Evolutionary conservation across 2,888 invertebrate species (phyloP).

Genomic region (Autographa pulchrina): DNA sequence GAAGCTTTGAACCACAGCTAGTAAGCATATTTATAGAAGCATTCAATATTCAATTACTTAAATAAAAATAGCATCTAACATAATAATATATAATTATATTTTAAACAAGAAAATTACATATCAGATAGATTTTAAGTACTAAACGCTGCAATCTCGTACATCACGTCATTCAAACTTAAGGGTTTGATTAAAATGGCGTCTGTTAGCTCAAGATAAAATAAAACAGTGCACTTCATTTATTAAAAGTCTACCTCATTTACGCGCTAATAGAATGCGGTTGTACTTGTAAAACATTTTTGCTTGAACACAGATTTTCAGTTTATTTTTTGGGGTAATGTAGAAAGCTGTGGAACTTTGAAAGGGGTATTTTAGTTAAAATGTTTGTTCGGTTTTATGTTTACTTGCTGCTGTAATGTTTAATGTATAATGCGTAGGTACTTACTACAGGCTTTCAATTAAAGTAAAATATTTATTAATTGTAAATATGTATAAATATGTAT

Average conservation of each 20-base stretch:
- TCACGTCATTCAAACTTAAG: constrained; percentile 31
- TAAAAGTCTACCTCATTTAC: constrained; percentile 41
- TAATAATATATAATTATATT: not conserved
- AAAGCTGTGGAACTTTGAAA: not conserved
- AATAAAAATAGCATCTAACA: no score
- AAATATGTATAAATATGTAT: not conserved
- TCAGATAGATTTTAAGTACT: constrained; percentile 9
- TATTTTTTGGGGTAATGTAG: not conserved
- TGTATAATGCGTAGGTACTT: not conserved
- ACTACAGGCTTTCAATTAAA: not conserved
- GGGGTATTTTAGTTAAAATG: not conserved
- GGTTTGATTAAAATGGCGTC: constrained; percentile 51
- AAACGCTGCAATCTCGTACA: not conserved
- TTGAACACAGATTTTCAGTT: constrained; percentile 12
- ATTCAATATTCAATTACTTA: no score
- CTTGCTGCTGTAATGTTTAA: not conserved
- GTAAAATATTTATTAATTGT: not conserved
- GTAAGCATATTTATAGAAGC: no score
- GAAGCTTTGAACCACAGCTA: no score
- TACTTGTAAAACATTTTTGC: constrained; percentile 34
- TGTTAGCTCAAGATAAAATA: constrained; percentile 48
- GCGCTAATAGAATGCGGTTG: constrained; percentile 28
- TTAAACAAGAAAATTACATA: not conserved
- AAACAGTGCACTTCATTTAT: constrained; percentile 49
- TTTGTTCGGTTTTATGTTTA: constrained; percentile 1